A percentile compares a stretch with the other conserved stretches of the same genome.
phyloP scores from a whole-genome alignment of 30 jellyfish, hydroid and myxozoan genomes.

The Pelagia noctiluca region DNA sequence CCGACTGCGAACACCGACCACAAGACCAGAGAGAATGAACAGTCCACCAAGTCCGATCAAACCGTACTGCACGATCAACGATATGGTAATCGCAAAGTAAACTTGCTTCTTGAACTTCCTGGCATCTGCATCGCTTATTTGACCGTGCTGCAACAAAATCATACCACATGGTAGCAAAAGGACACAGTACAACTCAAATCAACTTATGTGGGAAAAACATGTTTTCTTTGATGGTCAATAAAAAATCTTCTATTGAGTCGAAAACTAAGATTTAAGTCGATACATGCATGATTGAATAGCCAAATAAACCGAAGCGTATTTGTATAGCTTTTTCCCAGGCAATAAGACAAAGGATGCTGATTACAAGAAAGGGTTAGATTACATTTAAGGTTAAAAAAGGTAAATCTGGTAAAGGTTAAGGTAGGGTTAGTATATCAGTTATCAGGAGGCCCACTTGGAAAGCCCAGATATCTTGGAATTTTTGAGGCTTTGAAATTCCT shows the following conservation, averaged over 20 bases:
- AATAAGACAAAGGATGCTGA: too few species aligned
- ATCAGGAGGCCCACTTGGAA: too few species aligned
- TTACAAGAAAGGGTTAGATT: too few species aligned
- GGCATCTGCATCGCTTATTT: constrained; percentile 84
- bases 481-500: too few species aligned
- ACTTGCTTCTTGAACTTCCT: constrained; percentile 84
- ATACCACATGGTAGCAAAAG: background rate
- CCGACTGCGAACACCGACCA: constrained; percentile 44
- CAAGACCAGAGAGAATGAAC: constrained; percentile 53
- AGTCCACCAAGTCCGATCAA: constrained; percentile 84
- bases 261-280: background rate
- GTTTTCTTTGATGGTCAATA: background rate
- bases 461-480: too few species aligned
- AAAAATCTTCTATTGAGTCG: background rate
- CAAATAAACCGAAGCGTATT: too few species aligned
- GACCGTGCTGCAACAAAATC: constrained; percentile 70
- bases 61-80: constrained; percentile 72
- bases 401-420: too few species aligned
- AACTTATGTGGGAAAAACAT: background rate
- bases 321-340: too few species aligned
- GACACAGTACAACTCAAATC: background rate
- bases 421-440: too few species aligned
- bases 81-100: constrained; percentile 47
- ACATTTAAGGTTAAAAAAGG: too few species aligned
- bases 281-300: too few species aligned